Conservation (phyloP, 1,140 invertebrate species). For the Pollicipes pollicipes region DNA sequence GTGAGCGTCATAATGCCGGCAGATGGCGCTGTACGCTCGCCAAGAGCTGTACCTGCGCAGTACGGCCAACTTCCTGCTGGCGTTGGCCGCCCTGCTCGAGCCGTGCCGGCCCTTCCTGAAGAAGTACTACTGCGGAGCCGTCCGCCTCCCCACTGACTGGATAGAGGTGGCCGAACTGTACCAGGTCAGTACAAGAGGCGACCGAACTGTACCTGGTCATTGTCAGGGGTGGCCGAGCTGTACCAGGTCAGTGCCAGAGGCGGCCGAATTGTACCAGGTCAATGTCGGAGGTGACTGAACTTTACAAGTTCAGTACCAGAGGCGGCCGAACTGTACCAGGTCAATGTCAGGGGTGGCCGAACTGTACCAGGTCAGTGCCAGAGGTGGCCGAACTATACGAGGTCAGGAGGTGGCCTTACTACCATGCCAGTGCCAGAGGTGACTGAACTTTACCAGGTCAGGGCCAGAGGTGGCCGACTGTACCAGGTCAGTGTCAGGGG, state of each 20-base stretch:
- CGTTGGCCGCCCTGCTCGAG: constrained; percentile 24
- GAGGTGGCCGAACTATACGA: no score
- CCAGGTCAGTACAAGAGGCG: no score
- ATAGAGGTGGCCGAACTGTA: constrained; percentile 32
- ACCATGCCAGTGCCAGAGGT: no score
- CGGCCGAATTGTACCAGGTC: no score
- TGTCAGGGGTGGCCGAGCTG: constrained; percentile 30
- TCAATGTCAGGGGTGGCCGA: constrained; percentile 33
- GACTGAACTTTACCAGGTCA: no score
- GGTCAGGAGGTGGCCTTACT: no score
- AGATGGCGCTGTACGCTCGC: constrained; percentile 31
- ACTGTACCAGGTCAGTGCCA: constrained; percentile 26
- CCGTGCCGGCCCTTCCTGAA: constrained; percentile 26
- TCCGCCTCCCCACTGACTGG: constrained; percentile 32
- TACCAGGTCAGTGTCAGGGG: no score
- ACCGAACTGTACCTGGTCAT: no score
- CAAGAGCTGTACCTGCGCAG: constrained; percentile 30
- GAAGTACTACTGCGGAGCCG: constrained; percentile 27
- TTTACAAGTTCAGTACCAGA: constrained; percentile 27
- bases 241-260: constrained; percentile 27
- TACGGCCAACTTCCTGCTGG: constrained; percentile 31
- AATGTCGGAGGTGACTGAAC: constrained; percentile 31
- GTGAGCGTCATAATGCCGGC: constrained; percentile 8
- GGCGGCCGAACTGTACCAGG: no score
- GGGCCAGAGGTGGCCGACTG: no score